Evolutionary conservation across 2,888 invertebrate genomes (phyloP), one percentile per base, ranked within the genome.

Genomic region (Onthophagus sagittarius): DNA sequence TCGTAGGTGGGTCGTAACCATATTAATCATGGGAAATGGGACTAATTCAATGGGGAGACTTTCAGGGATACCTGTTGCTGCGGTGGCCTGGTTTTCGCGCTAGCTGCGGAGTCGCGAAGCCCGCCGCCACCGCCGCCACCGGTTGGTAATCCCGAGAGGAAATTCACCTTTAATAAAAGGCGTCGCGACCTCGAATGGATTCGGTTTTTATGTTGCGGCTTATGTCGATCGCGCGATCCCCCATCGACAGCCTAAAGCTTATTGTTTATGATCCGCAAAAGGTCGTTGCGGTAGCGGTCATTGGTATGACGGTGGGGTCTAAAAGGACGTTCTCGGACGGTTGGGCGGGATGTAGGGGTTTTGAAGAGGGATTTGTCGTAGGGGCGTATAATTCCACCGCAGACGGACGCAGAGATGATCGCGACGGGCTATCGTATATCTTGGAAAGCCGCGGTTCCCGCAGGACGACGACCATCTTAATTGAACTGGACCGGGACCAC

Each of bases 401-500:
- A 77, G 78, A 77, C 76, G 75, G 75, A 75, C 77, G 78, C 73
- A 78, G 78, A 79, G 78, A 78, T 78, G 79, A 78, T 77, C 76
- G 78, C 75, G 78, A 77, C 77, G 72, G 76, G 76, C 77, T 79
- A 78, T 79, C 80, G 78, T 80, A 80, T 79, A 80, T 80, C 78
- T 78, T 77, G 73, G 77, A 72, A 77, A 78, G 77, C 78, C 77
- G 77, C 73, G 78, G 77, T 77, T 83, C 83, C 84, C 83, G 75
- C 77, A 77, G 82, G 84, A 81, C 81, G 79, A 80, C 81, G 81
- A 82, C 82, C 82, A 83, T 83, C 84, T 84, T 85, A 85, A 85
- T 85, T 85, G 85, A 84, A 85, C 84, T 83, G 83, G 84, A 84
- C 83, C 80, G 81, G 80, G 80, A 80, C 76, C 78, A 69, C 63